Percentiles rank a stretch among this genome's conserved stretches.
phyloP scores from a whole-genome alignment of 2,888 invertebrate genomes.

The Rhyacophila evoluta region DNA sequence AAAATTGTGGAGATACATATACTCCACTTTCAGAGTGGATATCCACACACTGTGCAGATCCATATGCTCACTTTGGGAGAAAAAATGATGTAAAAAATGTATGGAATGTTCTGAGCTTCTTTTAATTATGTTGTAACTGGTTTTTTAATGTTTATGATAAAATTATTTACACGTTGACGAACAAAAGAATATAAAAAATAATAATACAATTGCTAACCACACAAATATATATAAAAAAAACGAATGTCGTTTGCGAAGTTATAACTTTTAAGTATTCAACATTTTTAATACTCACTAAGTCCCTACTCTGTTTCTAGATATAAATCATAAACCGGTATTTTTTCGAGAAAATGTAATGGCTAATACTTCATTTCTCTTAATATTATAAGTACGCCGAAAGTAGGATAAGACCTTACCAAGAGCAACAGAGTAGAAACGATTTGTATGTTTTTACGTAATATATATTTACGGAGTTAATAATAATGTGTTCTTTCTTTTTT shows the following conservation, averaged over 20 bases:
- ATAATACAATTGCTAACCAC: too few relatives aligned
- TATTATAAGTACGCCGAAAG: conserved; percentile 46
- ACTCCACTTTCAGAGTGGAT: too few relatives aligned
- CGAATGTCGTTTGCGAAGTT: conserved; percentile 5
- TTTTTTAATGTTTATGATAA: too few relatives aligned
- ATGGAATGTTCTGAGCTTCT: too few relatives aligned
- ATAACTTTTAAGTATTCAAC: conserved; percentile 17
- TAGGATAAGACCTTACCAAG: conserved; percentile 38
- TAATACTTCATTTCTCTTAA: conserved; percentile 32
- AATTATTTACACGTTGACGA: too few relatives aligned
- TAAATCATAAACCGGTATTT: conserved; percentile 40
- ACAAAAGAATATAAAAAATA: too few relatives aligned
- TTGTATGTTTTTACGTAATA: conserved; percentile 28
- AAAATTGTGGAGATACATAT: too few relatives aligned
- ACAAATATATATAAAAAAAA: neutral
- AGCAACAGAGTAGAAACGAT: conserved; percentile 32
- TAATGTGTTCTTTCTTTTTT: neutral
- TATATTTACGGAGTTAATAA: neutral
- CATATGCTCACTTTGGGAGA: too few relatives aligned
- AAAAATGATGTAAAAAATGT: too few relatives aligned
- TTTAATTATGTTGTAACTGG: too few relatives aligned
- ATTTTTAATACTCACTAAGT: conserved; percentile 23
- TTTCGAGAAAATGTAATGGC: conserved; percentile 35
- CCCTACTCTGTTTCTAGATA: conserved; percentile 32
- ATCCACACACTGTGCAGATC: too few relatives aligned